Evolutionary conservation across 2,113 vertebrate genomes (phyloP), one percentile per base, ranked within the genome.

Genomic region (Hypocryptadius cinnamomeus): DNA sequence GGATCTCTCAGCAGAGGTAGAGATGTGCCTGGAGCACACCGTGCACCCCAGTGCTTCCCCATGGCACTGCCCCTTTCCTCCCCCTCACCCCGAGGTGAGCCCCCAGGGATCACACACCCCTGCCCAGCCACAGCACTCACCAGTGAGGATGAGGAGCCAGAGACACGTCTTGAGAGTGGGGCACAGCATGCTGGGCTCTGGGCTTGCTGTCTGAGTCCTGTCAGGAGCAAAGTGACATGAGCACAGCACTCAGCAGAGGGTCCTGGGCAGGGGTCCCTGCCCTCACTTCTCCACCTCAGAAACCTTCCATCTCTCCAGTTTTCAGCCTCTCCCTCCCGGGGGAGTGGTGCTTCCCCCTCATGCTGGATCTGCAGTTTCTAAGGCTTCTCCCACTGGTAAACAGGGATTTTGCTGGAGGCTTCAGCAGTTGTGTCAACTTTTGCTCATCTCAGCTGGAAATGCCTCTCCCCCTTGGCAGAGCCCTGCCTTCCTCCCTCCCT

Each of bases 91-190:
- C 3, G 27, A 7, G 25, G n/a, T 10, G 20, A 50, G 51, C 50
- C 83, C 51, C 30, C 66, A 40, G 48, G 50, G 23, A 19, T 25
- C 54, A 44, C 65, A 25, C 7, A 13, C 5, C 27, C 28, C n/a
- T 33, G 15, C 42, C 48, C 50, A 59, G 15, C 35, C 40, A 7
- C 54, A n/a, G 59, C 80, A 94, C 98, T 96, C 96, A 98, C 98
- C 94, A 3, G 72, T n/a, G 60, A 97, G 81, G 78, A 95, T 30
- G 37, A 88, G 72, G 85, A 96, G 60, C 31, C 90, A 37, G n/a
- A 85, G 42, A 35, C 48, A n/a, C 21, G 19, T 48, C 86, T 40
- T 92, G 77, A 40, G 48, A 47, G 54, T 13, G 17, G 25, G 74
- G 74, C 15, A 18, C 81, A 13, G n/a, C 97, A 95, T 96, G 85